A percentile compares a stretch with the other conserved stretches of the same genome.
Evolutionary conservation across 1,140 invertebrate genomes (phyloP).

Genomic region (Drosophila tropicalis): DNA sequence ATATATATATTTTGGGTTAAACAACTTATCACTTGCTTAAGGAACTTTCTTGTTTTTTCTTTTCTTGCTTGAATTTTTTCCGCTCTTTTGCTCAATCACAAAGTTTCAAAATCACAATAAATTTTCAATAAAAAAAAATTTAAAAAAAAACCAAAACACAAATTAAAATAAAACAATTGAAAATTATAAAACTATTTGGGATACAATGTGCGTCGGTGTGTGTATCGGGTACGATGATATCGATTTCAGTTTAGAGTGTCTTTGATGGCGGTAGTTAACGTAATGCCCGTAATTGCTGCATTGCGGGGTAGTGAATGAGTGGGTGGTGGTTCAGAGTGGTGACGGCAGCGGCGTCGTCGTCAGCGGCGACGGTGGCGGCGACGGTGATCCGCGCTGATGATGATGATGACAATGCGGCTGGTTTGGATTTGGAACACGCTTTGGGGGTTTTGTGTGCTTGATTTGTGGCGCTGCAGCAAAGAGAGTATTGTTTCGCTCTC

Average conservation of each 20-base stretch:
- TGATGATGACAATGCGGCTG: constrained; percentile 64
- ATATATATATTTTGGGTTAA: constrained; percentile 29
- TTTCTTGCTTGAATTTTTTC: constrained; percentile 44
- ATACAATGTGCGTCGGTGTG: not conserved
- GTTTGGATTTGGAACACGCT: constrained; percentile 73
- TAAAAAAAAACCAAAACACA: constrained; percentile 46
- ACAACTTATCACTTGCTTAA: constrained; percentile 73
- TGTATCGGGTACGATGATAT: not conserved
- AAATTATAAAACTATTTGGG: not conserved
- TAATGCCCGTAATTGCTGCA: constrained; percentile 52
- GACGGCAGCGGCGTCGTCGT: constrained; percentile 1
- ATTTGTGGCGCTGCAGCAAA: constrained; percentile 17
- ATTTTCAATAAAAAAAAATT: constrained; percentile 51
- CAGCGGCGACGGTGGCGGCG: constrained; percentile 13
- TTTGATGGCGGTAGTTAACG: constrained; percentile 41
- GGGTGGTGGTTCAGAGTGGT: constrained; percentile 26
- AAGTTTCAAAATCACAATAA: constrained; percentile 76
- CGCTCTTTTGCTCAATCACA: constrained; percentile 67
- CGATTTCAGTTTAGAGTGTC: constrained; percentile 31
- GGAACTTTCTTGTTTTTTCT: constrained; percentile 70
- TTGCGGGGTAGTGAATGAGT: constrained; percentile 37
- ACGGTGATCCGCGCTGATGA: constrained; percentile 21
- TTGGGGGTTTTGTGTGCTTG: constrained; percentile 48
- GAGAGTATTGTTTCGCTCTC: constrained; percentile 14
- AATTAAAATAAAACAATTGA: constrained; percentile 37